Percentiles rank a stretch among this genome's conserved stretches.
Conservation (phyloP, 2,797 vertebrate genomes). For the Coregonus sp. region DNA sequence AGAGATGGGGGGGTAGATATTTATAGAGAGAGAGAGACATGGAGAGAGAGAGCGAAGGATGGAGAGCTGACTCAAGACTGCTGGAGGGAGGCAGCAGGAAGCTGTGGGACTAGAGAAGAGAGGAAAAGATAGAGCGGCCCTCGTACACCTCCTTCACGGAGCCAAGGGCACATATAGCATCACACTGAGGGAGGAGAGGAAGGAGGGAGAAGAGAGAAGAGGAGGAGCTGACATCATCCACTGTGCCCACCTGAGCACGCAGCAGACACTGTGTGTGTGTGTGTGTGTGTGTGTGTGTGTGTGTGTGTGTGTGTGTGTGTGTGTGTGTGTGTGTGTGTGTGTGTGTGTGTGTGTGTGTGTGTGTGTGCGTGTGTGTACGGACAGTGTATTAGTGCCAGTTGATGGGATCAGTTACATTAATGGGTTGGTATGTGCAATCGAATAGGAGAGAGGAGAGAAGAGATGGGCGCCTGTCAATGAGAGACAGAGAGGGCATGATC, state of each 20-base stretch:
- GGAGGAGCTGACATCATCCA: slow-evolving; percentile 76
- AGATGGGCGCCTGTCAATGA: not conserved
- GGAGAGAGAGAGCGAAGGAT: slow-evolving; percentile 36
- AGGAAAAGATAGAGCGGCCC: slow-evolving; percentile 54
- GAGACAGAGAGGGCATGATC: not conserved
- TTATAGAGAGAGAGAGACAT: slow-evolving; percentile 34
- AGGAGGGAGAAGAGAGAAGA: slow-evolving; percentile 57
- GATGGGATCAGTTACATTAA: not conserved
- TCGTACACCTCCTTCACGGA: slow-evolving; percentile 57
- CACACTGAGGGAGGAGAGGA: slow-evolving; percentile 54
- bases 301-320: slow-evolving; percentile 12
- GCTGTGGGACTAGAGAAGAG: slow-evolving; percentile 53
- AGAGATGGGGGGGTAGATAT: slow-evolving; percentile 26
- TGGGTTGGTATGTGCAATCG: not conserved
- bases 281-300: slow-evolving; percentile 5
- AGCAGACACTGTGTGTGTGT: slow-evolving; percentile 13
- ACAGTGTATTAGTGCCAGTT: slow-evolving; percentile 9
- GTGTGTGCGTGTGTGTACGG: not conserved
- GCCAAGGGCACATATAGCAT: slow-evolving; percentile 25
- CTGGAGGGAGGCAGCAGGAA: slow-evolving; percentile 60
- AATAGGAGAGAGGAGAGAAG: not conserved
- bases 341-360: slow-evolving; percentile 14
- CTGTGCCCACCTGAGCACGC: slow-evolving; percentile 56
- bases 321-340: slow-evolving; percentile 13
- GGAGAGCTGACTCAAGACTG: slow-evolving; percentile 64